Conservation (phyloP, 2,797 vertebrate genomes). For the Fistularia tabacaria region DNA sequence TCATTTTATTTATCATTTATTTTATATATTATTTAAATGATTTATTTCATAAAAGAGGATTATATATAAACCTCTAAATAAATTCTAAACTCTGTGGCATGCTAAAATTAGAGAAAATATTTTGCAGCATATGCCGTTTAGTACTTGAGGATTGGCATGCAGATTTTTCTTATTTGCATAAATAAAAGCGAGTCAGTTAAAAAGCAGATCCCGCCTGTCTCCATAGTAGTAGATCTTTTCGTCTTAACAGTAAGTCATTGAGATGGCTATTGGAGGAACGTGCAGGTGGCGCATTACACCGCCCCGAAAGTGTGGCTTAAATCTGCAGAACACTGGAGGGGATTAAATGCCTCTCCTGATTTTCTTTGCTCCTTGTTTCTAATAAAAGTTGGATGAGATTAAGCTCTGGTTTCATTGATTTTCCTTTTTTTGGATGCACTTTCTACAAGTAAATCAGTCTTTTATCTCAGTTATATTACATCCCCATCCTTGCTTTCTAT, state of each 20-base stretch:
- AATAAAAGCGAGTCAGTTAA: no score
- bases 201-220: no score
- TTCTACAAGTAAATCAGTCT: constrained; percentile 36
- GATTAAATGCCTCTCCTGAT: constrained; percentile 29
- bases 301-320: constrained; percentile 20
- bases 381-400: constrained; percentile 44
- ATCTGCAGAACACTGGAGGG: constrained; percentile 29
- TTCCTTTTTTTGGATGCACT: constrained; percentile 8
- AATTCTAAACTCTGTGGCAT: no score
- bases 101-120: no score
- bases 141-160: no score
- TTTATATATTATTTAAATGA: no score
- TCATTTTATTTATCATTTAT: no score
- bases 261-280: constrained; percentile 20
- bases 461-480: constrained; percentile 34
- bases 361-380: constrained; percentile 28
- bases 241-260: background rate
- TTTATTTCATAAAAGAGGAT: no score
- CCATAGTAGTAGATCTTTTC: background rate
- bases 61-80: no score
- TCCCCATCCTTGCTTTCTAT: constrained; percentile 38
- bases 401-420: constrained; percentile 34
- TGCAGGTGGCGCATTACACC: constrained; percentile 28
- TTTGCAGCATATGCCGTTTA: no score
- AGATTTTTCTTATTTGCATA: no score